Percentiles rank a stretch among this genome's conserved stretches.
phyloP scores from a whole-genome alignment of 2,888 invertebrate species.

The Dasysyrphus tricinctus region DNA sequence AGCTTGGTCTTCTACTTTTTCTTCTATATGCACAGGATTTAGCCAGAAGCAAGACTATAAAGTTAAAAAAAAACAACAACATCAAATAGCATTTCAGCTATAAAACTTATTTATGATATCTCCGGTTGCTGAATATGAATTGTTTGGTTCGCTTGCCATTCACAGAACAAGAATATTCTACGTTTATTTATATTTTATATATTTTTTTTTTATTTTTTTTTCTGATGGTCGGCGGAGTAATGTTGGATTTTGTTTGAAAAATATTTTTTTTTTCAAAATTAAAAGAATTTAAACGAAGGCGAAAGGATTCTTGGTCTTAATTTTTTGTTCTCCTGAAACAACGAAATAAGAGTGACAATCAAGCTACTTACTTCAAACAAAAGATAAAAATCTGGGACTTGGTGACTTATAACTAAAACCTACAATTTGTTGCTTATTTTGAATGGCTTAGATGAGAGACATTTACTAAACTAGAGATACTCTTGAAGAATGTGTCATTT shows the following conservation, averaged over 20 bases:
- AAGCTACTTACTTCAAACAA: too few relatives aligned
- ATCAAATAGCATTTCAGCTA: conserved; percentile 46
- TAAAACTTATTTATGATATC: conserved; percentile 75
- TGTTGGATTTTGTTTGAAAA: background rate
- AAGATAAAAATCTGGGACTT: too few relatives aligned
- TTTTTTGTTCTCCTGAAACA: too few relatives aligned
- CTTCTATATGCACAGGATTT: background rate
- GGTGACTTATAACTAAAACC: too few relatives aligned
- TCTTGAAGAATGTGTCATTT: too few relatives aligned
- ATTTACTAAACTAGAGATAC: too few relatives aligned
- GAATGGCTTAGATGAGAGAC: too few relatives aligned
- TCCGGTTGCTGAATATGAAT: conserved; percentile 72
- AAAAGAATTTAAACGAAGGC: background rate
- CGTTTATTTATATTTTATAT: conserved; percentile 19
- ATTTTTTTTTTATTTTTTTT: background rate
- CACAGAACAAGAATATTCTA: conserved; percentile 30
- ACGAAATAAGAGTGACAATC: too few relatives aligned
- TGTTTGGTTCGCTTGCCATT: conserved; percentile 46
- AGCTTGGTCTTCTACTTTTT: background rate
- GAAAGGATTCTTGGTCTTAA: too few relatives aligned
- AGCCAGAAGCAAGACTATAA: background rate
- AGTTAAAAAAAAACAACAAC: conserved; percentile 9
- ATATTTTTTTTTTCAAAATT: background rate
- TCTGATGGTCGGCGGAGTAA: background rate
- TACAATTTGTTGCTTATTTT: too few relatives aligned